phyloP scores from a whole-genome alignment of 2,797 vertebrate species.

The Thunnus albacares region DNA sequence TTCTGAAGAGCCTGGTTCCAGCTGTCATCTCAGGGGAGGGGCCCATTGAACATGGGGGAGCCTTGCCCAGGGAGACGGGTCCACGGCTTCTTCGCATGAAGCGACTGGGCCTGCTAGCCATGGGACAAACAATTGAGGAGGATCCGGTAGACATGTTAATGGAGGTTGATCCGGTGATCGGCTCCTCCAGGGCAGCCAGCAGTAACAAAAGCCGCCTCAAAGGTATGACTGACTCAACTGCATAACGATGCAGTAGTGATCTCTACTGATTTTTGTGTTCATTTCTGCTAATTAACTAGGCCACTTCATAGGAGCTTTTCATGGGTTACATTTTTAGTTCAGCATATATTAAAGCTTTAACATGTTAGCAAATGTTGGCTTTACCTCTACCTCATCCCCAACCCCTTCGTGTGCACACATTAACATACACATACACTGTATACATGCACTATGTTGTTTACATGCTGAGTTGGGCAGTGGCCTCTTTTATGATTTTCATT shows the following conservation, averaged over 20 bases:
- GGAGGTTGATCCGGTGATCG: constrained; percentile 39
- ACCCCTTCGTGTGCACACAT: background rate
- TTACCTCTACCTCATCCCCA: background rate
- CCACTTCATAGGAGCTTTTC: constrained; percentile 6
- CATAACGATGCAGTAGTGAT: constrained; percentile 12
- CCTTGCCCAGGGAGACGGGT: constrained; percentile 81
- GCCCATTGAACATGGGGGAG: constrained; percentile 76
- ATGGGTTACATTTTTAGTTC: background rate
- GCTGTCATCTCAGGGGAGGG: constrained; percentile 86
- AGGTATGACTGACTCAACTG: constrained; percentile 79
- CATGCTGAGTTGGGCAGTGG: background rate
- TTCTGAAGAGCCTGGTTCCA: constrained; percentile 94
- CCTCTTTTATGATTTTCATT: background rate
- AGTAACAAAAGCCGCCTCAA: constrained; percentile 72
- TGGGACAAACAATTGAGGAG: constrained; percentile 89
- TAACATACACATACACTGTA: constrained; percentile 1
- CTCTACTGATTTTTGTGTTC: constrained; percentile 4
- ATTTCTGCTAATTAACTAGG: constrained; percentile 6
- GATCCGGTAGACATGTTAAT: constrained; percentile 57
- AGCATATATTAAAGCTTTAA: constrained; percentile 31
- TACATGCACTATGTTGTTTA: background rate
- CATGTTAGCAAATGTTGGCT: constrained; percentile 20
- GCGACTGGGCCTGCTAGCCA: constrained; percentile 86
- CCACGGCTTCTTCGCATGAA: constrained; percentile 92
- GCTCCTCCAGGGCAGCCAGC: constrained; percentile 50